These are phyloP conservation scores for Zootermopsis nevadensis DNA, from an alignment of 2,888 invertebrate genomes.

Conservation along the genomic window DNA sequence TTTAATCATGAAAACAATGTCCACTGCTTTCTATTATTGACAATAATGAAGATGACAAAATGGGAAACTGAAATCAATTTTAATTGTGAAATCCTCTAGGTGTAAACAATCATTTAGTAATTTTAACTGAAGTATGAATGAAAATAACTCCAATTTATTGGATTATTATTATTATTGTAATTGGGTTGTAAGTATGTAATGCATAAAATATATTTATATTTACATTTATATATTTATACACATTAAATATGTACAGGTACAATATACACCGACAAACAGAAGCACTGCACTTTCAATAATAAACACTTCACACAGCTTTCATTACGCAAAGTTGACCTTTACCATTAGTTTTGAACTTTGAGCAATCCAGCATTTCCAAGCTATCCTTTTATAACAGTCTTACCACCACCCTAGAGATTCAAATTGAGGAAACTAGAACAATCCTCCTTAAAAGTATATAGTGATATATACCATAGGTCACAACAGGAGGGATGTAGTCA, in stretches of 20 bases:
- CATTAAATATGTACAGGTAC: slow-evolving; percentile 24
- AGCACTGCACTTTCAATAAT: slow-evolving; percentile 8
- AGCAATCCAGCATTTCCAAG: slow-evolving; percentile 47
- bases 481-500: slow-evolving; percentile 22
- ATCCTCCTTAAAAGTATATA: not conserved
- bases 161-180: not conserved
- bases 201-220: slow-evolving; percentile 18
- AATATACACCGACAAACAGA: slow-evolving; percentile 27
- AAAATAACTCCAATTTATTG: slow-evolving; percentile 5
- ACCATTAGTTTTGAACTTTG: slow-evolving; percentile 49
- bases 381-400: slow-evolving; percentile 20
- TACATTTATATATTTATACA: slow-evolving; percentile 10
- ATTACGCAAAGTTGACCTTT: not conserved
- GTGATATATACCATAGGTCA: not conserved
- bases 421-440: not conserved
- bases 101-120: slow-evolving; percentile 1
- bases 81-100: slow-evolving; percentile 18
- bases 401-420: slow-evolving; percentile 21
- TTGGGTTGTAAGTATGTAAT: not conserved
- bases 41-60: not conserved
- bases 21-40: not conserved
- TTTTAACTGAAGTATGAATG: not conserved
- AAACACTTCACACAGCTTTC: not conserved
- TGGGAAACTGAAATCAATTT: slow-evolving; percentile 10
- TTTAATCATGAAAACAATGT: not conserved